Evolutionary conservation across 2,888 invertebrate genomes (phyloP).

Genomic region (Dioctria rufipes): DNA sequence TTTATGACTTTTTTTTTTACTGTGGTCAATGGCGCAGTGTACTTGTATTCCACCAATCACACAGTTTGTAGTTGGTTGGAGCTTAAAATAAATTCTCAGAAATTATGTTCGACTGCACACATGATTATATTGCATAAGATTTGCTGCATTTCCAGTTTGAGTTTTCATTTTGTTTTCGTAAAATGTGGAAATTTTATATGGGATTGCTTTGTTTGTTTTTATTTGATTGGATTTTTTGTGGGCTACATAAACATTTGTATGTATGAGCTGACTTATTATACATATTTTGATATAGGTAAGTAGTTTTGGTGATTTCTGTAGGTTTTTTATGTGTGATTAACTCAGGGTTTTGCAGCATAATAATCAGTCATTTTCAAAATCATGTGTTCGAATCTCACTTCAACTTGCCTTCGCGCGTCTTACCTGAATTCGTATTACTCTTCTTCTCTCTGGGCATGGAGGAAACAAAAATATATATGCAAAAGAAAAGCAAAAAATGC

Average conservation of each 20-base stretch:
- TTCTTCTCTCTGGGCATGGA: too few species aligned
- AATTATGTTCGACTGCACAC: slow-evolving; percentile 26
- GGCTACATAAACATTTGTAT: background rate
- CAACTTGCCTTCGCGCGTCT: too few species aligned
- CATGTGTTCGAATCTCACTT: too few species aligned
- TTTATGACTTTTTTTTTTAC: slow-evolving; percentile 38
- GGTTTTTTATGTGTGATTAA: too few species aligned
- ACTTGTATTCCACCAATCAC: slow-evolving; percentile 17
- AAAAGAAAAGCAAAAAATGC: too few species aligned
- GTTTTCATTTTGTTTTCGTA: background rate
- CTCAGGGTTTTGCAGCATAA: too few species aligned
- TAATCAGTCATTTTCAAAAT: too few species aligned
- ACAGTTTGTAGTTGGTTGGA: slow-evolving; percentile 22
- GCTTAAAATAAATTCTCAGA: slow-evolving; percentile 41
- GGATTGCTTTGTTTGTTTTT: background rate
- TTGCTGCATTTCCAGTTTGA: background rate
- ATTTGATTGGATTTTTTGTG: background rate
- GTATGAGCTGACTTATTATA: too few species aligned
- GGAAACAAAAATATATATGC: too few species aligned
- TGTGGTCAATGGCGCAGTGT: background rate
- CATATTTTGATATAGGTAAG: too few species aligned
- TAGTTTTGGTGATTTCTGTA: too few species aligned
- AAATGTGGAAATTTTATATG: background rate
- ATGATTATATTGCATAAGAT: slow-evolving; percentile 37
- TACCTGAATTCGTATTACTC: too few species aligned